Base-by-base conservation (phyloP, 2,888 invertebrate genomes). In the Norana najaformis region DNA sequence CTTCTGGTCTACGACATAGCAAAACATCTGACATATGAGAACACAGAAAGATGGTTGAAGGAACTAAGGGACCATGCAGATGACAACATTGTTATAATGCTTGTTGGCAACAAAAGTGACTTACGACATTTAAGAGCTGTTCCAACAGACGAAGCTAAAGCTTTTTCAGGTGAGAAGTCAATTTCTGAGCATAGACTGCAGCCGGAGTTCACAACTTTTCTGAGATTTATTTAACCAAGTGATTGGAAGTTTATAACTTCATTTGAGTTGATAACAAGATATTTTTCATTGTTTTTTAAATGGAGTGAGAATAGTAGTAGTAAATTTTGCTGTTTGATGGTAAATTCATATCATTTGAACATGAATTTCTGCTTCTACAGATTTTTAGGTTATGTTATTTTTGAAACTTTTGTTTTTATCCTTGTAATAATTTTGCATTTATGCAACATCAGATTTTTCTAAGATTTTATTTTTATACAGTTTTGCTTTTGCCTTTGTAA, bases 61-160 rank as follows among this genome's bases (percentile, higher is more conserved):
- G 99, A 99, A 95, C 96, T 99, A 93, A 96, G 98, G 92, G 99
- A 99, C 95, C 99, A 99, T 95, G 99, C 99, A 91, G 99, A 99
- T 96, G 98, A 98, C 96, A 99, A 99, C 95, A 99, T 99, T 95
- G 98, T 99, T 94, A 99, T 99, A 94, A 99, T 99, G 99, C 96
- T 99, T 94, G 96, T 96, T 83, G 99, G 99, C 91, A 95, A 95
- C 92, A 95, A 95, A 92, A 94, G 94, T 92, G 95, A 95, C 92
- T 92, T 95, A 91, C 92, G 94, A 91, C 99, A 99, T 96, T 96
- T 99, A 94, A 96, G 98, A 94, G 98, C 99, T 92, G 99, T 99
- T 93, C 98, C 99, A 90, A 98, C 99, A 93, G 99, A 99, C 95
- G 99, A 99, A 95, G 99, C 99, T 93, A 98, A 97, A 96, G 97